Percentiles rank a stretch among this genome's conserved stretches.
Conservation (phyloP, 2,888 invertebrate species). For the Cephus spinipes region DNA sequence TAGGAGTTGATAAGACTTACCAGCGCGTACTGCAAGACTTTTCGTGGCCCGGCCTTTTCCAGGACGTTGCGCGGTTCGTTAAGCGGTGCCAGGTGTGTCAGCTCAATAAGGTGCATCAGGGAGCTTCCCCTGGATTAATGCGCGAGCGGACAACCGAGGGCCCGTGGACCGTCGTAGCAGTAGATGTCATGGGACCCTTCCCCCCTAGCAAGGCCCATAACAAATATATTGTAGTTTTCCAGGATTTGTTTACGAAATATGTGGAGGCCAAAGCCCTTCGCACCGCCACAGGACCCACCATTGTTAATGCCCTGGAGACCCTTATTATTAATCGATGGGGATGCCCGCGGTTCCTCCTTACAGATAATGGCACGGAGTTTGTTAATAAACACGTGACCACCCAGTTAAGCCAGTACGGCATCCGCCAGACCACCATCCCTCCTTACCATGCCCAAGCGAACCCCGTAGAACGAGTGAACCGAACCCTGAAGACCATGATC, state of each 20-base stretch:
- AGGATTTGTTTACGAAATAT: slow-evolving; percentile 29
- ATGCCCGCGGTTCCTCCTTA: no score
- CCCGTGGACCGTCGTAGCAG: neutral
- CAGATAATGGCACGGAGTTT: no score
- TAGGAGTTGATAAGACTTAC: no score
- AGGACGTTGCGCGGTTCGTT: no score
- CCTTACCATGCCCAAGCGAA: no score
- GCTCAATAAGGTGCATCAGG: neutral
- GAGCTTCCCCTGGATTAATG: neutral
- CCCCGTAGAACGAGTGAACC: no score
- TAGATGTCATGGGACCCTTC: slow-evolving; percentile 38
- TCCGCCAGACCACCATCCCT: no score
- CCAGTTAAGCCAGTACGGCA: no score
- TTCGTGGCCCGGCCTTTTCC: no score
- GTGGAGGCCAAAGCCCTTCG: slow-evolving; percentile 13
- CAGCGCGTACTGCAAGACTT: no score
- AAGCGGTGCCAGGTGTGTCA: neutral
- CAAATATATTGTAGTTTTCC: slow-evolving; percentile 28
- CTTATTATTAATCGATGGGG: slow-evolving; percentile 33
- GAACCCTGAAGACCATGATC: no score
- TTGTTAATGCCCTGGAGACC: slow-evolving; percentile 15
- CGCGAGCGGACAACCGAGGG: neutral
- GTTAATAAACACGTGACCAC: no score
- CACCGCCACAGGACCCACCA: neutral
- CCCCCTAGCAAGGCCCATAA: slow-evolving; percentile 24